These are phyloP conservation scores for Apogon hyalosoma DNA, from an alignment of 2,797 vertebrate species.

Conservation along the genomic window DNA sequence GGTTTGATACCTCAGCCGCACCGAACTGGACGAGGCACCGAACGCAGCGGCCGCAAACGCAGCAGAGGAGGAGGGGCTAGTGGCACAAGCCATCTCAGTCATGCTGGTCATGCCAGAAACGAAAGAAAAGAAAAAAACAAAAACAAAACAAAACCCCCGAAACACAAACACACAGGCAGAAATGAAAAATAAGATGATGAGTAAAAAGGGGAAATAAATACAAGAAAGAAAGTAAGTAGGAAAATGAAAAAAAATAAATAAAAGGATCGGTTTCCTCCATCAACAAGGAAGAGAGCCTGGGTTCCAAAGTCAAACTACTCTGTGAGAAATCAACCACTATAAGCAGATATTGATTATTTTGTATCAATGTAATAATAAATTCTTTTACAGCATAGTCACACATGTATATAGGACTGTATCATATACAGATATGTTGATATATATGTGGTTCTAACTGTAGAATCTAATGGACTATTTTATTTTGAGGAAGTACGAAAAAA, in stretches of 20 bases:
- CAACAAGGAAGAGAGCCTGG: neutral
- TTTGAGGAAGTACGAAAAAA: too few species aligned
- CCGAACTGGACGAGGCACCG: constrained; percentile 87
- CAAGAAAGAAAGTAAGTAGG: constrained; percentile 39
- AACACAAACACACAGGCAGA: constrained; percentile 86
- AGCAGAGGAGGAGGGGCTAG: constrained; percentile 78
- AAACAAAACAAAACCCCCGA: constrained; percentile 63
- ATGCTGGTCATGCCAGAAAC: constrained; percentile 84
- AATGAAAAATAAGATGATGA: constrained; percentile 69
- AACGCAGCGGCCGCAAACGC: constrained; percentile 82
- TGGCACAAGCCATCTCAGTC: constrained; percentile 89
- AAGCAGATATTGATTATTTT: constrained; percentile 7
- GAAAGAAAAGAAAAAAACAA: neutral
- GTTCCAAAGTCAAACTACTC: neutral
- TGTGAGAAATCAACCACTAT: too few species aligned
- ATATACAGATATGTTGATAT: too few species aligned
- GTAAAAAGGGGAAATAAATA: constrained; percentile 47
- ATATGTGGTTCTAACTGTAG: too few species aligned
- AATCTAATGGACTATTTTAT: too few species aligned
- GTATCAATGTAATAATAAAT: too few species aligned
- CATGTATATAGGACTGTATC: too few species aligned
- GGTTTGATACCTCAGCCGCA: constrained; percentile 90
- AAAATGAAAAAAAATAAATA: constrained; percentile 33
- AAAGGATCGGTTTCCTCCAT: constrained; percentile 25
- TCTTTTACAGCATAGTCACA: neutral